phyloP scores from a whole-genome alignment of 2,113 vertebrate genomes.

The Peromyscus maniculatus region DNA sequence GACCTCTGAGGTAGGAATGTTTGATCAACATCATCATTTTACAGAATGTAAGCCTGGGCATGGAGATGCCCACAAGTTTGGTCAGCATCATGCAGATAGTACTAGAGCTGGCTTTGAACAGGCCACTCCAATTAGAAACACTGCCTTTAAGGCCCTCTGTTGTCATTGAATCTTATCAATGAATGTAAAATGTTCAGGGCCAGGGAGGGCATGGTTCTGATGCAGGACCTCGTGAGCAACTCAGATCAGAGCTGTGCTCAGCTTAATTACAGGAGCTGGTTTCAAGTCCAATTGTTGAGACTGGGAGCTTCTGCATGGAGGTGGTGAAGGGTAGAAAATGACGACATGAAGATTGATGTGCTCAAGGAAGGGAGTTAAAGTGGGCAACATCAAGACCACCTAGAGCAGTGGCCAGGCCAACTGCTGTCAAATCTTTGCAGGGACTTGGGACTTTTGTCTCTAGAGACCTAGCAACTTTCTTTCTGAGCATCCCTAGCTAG shows the following conservation, averaged over 20 bases:
- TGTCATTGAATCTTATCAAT: background rate
- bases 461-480: background rate
- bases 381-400: background rate
- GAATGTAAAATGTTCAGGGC: background rate
- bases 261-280: background rate
- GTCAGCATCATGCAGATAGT: background rate
- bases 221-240: background rate
- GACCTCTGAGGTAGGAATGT: background rate
- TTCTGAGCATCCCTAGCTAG: background rate
- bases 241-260: background rate
- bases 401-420: background rate
- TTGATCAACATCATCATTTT: background rate
- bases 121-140: background rate
- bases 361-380: background rate
- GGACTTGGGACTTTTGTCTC: background rate
- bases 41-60: background rate
- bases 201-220: background rate
- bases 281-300: background rate
- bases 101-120: background rate
- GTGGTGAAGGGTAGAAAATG: background rate
- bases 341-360: background rate
- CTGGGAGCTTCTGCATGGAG: background rate
- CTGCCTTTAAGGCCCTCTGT: background rate
- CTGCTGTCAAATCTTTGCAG: background rate
- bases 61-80: background rate